Base-by-base conservation (phyloP, 2,888 invertebrate genomes). In the Minunthozetes semirufus region DNA sequence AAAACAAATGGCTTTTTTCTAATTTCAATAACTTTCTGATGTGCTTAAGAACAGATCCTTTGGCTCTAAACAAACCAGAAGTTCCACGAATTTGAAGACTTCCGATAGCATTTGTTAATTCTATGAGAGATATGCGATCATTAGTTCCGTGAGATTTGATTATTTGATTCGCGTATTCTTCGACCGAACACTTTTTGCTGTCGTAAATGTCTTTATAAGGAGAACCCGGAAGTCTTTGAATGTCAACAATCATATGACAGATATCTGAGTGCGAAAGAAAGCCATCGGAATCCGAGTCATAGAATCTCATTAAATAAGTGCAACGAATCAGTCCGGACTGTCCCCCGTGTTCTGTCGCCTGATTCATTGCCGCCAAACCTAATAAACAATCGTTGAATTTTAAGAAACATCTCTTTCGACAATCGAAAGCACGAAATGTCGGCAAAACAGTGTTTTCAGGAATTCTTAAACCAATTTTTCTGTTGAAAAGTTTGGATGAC, bases 1-100 rank as follows among this genome's bases (percentile, higher is more conserved):
- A n/a, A n/a, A n/a, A n/a, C n/a, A n/a, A n/a, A n/a, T n/a, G n/a
- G n/a, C n/a, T n/a, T n/a, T n/a, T n/a, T n/a, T n/a, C n/a, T n/a
- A n/a, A n/a, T n/a, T n/a, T 61, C 29, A 8, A 13, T 15, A 25
- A 46, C 6, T 19, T n/a, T 27, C 38, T 59, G 9, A 79, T 70
- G 11, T 66, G 29, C 8, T 63, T 19, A 48, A 79, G 8, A 17
- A 63, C 81, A 29, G 85, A 84, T 33, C 83, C 83, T 0, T 86
- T 84, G 2, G 89, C 83, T n/a, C 90, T 84, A 78, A 89, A 86
- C 73, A 90, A 82, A 0, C 86, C 84, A 46, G 89, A 89, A 19
- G 89, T 89, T 11, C 89, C 89, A 72, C 89, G 84, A 63, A 90
- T 86, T 73, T 87, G 87, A 19, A 88, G 82, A 78, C 88, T 88